phyloP scores from a whole-genome alignment of 2,113 vertebrate species.

The Phainopepla nitens region DNA sequence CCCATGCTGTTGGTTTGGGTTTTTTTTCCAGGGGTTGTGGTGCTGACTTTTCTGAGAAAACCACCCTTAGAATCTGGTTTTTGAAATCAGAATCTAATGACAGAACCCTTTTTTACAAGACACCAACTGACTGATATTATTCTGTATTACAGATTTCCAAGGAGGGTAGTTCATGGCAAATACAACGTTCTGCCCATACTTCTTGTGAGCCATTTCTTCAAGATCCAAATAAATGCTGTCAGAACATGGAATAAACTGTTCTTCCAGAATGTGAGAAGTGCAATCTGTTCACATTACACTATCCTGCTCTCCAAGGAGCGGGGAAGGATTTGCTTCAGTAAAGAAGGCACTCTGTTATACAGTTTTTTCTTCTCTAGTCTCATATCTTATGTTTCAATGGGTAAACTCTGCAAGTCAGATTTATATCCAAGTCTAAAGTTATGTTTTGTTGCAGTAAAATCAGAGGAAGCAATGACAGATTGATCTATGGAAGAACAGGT shows the following conservation, averaged over 20 bases:
- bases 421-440: slow-evolving; percentile 43
- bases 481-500: slow-evolving; percentile 34
- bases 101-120: background rate
- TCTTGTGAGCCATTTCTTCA: background rate
- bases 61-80: background rate
- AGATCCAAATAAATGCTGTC: slow-evolving; percentile 27
- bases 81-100: background rate
- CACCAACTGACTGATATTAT: background rate
- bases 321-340: slow-evolving; percentile 29
- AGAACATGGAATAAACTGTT: slow-evolving; percentile 15
- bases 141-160: background rate
- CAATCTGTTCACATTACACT: slow-evolving; percentile 34
- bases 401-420: slow-evolving; percentile 58
- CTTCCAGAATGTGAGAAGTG: background rate
- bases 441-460: slow-evolving; percentile 51
- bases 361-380: background rate
- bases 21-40: background rate
- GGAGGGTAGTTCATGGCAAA: background rate
- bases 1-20: background rate
- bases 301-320: background rate
- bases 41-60: background rate
- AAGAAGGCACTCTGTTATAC: slow-evolving; percentile 5
- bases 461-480: slow-evolving; percentile 30
- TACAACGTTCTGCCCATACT: background rate
- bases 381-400: slow-evolving; percentile 38